Evolutionary conservation across 2,797 vertebrate species (phyloP).

Genomic region (Melanotaenia trifasciata): DNA sequence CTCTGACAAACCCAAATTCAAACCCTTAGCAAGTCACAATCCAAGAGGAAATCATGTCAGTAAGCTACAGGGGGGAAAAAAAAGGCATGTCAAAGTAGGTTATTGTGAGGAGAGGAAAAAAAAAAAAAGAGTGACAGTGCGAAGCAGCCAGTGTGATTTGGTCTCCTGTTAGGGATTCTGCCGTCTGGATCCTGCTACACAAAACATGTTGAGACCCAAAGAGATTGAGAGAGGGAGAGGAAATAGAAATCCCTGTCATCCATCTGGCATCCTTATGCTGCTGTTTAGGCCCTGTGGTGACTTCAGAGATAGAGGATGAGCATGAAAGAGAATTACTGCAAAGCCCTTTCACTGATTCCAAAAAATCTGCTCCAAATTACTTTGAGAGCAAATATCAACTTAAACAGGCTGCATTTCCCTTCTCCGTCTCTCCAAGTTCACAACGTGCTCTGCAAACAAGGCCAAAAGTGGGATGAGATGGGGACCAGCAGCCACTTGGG

Average conservation of each 20-base stretch:
- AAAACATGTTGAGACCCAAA: constrained; percentile 69
- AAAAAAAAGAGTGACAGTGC: constrained; percentile 70
- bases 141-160: constrained; percentile 71
- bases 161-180: constrained; percentile 66
- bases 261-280: constrained; percentile 91
- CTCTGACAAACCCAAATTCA: not conserved
- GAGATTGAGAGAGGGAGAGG: constrained; percentile 55
- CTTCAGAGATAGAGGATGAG: constrained; percentile 88
- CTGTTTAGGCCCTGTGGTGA: constrained; percentile 85
- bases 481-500: constrained; percentile 86
- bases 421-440: constrained; percentile 81
- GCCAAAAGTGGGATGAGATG: constrained; percentile 77
- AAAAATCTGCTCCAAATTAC: constrained; percentile 94
- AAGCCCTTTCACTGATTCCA: constrained; percentile 84
- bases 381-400: constrained; percentile 88
- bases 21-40: constrained; percentile 26
- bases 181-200: constrained; percentile 69
- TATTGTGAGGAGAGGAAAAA: constrained; percentile 56
- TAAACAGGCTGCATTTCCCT: constrained; percentile 85
- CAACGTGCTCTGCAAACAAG: constrained; percentile 86
- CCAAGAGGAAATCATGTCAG: constrained; percentile 58
- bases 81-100: constrained; percentile 59
- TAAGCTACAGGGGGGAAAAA: constrained; percentile 35
- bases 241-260: constrained; percentile 72
- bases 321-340: constrained; percentile 90